A percentile compares a stretch with the other conserved stretches of the same genome.
phyloP scores from a whole-genome alignment of 1,140 invertebrate species.

The Drosophila biarmipes region DNA sequence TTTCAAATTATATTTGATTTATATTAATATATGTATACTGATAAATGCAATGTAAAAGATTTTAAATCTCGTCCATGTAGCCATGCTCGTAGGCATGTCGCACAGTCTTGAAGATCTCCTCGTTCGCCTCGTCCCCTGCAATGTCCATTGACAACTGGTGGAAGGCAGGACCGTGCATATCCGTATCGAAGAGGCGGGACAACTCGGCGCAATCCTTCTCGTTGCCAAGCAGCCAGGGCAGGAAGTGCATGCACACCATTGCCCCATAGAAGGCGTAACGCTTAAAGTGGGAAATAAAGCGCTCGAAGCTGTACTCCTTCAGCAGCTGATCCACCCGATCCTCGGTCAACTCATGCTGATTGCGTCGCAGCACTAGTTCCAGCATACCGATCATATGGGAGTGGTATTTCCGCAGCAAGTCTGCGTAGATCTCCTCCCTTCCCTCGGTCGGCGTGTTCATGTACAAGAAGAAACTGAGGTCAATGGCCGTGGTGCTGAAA shows the following conservation, averaged over 20 bases:
- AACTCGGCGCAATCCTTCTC: conserved; percentile 63
- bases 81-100: conserved; percentile 70
- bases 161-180: conserved; percentile 70
- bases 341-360: conserved; percentile 36
- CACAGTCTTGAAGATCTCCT: conserved; percentile 56
- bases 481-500: conserved; percentile 67
- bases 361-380: conserved; percentile 61
- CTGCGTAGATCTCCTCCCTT: conserved; percentile 30
- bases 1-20: background rate
- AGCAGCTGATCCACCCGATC: conserved; percentile 49
- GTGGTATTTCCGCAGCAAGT: conserved; percentile 48
- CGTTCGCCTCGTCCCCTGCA: conserved; percentile 71
- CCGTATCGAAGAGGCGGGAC: conserved; percentile 70
- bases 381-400: conserved; percentile 52
- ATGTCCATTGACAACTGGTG: conserved; percentile 58
- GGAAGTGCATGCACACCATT: conserved; percentile 75
- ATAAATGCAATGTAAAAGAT: background rate
- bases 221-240: conserved; percentile 74
- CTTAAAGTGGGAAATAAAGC: conserved; percentile 68
- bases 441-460: conserved; percentile 63
- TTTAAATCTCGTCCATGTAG: conserved; percentile 72
- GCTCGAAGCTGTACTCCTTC: conserved; percentile 60
- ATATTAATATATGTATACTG: background rate
- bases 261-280: conserved; percentile 77
- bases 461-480: conserved; percentile 78